phyloP scores from a whole-genome alignment of 2,113 vertebrate species.

The Entosphenus tridentatus region DNA sequence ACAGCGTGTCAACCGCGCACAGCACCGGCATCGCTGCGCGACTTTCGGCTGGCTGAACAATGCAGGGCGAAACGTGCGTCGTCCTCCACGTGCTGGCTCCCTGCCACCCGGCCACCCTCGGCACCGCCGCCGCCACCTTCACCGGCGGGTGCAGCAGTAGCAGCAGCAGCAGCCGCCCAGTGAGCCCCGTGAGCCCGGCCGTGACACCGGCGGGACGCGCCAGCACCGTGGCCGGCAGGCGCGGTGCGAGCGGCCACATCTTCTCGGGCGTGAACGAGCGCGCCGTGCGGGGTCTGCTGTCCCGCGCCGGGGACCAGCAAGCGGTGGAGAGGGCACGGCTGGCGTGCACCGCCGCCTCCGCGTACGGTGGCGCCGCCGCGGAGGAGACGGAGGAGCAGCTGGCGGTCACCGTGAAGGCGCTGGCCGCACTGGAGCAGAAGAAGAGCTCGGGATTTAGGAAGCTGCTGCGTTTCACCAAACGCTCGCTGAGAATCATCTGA shows the following conservation, averaged over 20 bases:
- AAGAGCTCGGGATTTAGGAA: neutral
- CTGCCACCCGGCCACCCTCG: too few species aligned
- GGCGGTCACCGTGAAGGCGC: neutral
- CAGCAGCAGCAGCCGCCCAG: neutral
- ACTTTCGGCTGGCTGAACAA: too few species aligned
- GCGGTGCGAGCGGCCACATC: neutral
- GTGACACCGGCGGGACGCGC: neutral
- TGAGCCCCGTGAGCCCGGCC: neutral
- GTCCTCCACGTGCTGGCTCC: too few species aligned
- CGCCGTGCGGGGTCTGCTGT: neutral
- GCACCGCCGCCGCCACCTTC: too few species aligned
- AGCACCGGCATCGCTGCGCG: too few species aligned
- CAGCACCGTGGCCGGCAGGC: neutral
- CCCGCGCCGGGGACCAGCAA: neutral
- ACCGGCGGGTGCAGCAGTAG: too few species aligned
- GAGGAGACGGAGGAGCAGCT: neutral
- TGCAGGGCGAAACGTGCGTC: too few species aligned
- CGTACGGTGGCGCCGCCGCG: neutral
- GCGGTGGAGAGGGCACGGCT: neutral
- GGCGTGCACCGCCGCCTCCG: neutral
- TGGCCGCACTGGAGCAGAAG: neutral
- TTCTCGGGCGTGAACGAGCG: slow-evolving; percentile 1
- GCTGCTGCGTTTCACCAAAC: neutral
- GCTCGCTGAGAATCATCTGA: neutral
- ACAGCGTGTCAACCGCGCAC: too few species aligned